Evolutionary conservation across 2,113 vertebrate species (phyloP).

Genomic region (Eretmochelys imbricata): DNA sequence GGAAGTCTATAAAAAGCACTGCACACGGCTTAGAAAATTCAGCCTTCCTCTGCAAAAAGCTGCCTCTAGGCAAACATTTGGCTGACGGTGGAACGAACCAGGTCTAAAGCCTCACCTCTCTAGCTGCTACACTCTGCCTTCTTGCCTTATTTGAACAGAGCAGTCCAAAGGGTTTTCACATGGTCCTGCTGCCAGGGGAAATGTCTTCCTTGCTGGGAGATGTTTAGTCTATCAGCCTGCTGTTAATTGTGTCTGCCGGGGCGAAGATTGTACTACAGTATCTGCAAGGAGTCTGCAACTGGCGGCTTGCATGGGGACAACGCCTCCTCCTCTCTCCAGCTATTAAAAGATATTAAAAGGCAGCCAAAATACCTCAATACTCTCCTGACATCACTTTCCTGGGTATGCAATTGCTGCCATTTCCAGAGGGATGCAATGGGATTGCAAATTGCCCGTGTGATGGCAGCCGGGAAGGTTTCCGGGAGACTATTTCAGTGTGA

Average conservation of each 20-base stretch:
- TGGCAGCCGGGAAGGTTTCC: neutral
- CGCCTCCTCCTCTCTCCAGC: neutral
- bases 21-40: neutral
- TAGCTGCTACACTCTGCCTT: neutral
- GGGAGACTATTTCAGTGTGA: neutral
- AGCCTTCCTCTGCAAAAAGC: neutral
- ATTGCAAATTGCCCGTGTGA: no score
- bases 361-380: neutral
- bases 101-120: neutral
- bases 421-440: neutral
- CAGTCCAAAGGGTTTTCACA: neutral
- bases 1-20: neutral
- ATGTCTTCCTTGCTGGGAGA: neutral
- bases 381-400: neutral
- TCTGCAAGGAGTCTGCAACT: neutral
- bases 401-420: neutral
- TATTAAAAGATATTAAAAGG: neutral
- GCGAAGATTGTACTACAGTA: neutral
- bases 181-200: neutral
- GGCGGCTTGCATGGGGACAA: neutral
- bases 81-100: neutral
- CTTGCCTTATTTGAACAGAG: neutral
- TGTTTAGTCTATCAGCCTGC: neutral
- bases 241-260: neutral
- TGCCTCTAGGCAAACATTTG: neutral